phyloP scores from a whole-genome alignment of 2,888 invertebrate species.

The Emmelina monodactyla region DNA sequence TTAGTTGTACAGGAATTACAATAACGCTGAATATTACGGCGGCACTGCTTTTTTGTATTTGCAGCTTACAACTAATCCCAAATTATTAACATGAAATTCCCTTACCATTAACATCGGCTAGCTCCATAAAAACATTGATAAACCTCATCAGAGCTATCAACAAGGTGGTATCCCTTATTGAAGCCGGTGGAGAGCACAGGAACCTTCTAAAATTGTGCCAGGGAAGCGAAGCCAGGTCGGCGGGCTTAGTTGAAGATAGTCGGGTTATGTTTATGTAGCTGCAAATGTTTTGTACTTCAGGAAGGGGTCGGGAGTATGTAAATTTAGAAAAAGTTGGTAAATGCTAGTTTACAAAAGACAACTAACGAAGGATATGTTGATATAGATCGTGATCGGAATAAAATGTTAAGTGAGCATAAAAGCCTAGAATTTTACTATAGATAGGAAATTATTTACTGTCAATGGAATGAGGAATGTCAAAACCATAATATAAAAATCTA shows the following conservation, averaged over 20 bases:
- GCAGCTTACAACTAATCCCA: too few species aligned
- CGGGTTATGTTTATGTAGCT: conserved; percentile 53
- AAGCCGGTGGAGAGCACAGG: conserved; percentile 70
- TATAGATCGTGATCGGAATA: too few species aligned
- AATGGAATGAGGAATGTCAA: too few species aligned
- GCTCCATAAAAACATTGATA: conserved; percentile 38
- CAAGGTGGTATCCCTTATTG: conserved; percentile 68
- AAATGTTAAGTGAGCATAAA: too few species aligned
- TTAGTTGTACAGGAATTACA: too few species aligned
- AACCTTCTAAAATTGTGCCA: conserved; percentile 72
- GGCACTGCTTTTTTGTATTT: too few species aligned
- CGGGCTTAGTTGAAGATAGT: conserved; percentile 25
- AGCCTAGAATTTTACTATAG: too few species aligned
- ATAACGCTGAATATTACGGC: too few species aligned
- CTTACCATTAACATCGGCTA: too few species aligned
- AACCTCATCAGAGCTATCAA: conserved; percentile 54
- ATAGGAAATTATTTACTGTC: too few species aligned
- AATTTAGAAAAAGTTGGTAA: not conserved
- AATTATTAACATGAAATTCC: too few species aligned
- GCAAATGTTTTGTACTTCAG: conserved; percentile 3
- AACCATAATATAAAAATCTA: too few species aligned
- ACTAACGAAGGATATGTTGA: not conserved
- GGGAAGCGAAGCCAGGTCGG: conserved; percentile 50
- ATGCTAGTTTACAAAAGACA: conserved; percentile 2
- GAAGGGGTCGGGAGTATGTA: not conserved